Evolutionary conservation across 1,140 invertebrate genomes (phyloP).

Genomic region (Cotesia chilonis): DNA sequence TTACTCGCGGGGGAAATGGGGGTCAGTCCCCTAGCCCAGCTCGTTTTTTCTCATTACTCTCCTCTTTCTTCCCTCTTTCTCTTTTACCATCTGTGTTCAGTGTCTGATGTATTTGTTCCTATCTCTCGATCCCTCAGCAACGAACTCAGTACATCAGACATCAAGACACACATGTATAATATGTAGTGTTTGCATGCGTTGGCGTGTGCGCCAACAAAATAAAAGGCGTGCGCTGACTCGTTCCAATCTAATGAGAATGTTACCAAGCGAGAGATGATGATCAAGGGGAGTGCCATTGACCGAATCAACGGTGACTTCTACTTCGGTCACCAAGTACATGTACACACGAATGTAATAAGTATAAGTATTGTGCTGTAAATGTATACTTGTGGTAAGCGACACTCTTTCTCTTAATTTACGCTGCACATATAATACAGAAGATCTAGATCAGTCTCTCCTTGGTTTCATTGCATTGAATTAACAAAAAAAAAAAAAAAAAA

Average conservation of each 20-base stretch:
- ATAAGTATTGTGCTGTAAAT: too few relatives aligned
- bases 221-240: conserved; percentile 23
- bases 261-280: conserved; percentile 18
- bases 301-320: neutral
- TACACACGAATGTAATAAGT: too few relatives aligned
- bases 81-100: neutral
- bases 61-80: too few relatives aligned
- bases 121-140: neutral
- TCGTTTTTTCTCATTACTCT: conserved; percentile 8
- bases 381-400: too few relatives aligned
- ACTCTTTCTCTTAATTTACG: too few relatives aligned
- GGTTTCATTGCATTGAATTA: neutral
- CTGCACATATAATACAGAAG: too few relatives aligned
- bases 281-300: conserved; percentile 8
- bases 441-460: too few relatives aligned
- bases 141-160: neutral
- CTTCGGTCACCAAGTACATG: too few relatives aligned
- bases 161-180: neutral
- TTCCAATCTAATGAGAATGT: conserved; percentile 22
- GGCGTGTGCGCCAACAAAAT: conserved; percentile 12
- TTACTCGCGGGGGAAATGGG: neutral
- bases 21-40: neutral
- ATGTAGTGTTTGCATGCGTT: conserved; percentile 32
- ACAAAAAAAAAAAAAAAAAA: neutral
- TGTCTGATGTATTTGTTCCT: neutral